Percentiles rank a stretch among this genome's conserved stretches.
These are phyloP conservation scores for Lissocephala sabroskyi DNA, from an alignment of 2,888 invertebrate species.

Conservation along the genomic window DNA sequence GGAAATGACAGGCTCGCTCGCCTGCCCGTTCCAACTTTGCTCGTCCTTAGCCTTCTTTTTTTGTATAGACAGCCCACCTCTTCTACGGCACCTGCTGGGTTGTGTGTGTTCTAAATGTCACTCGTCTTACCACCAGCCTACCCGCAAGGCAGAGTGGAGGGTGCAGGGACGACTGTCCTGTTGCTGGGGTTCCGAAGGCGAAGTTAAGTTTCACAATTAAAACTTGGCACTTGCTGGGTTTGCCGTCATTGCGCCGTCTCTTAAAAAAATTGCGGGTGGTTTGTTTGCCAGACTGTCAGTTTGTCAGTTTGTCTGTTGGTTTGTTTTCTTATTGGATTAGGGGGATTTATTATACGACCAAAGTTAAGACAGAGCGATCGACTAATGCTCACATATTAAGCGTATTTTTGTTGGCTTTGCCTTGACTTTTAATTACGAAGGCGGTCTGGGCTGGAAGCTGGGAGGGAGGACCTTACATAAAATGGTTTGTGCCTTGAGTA, in stretches of 20 bases:
- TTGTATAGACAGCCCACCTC: constrained; percentile 12
- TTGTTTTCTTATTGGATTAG: constrained; percentile 49
- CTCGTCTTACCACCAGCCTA: background rate
- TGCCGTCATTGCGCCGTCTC: constrained; percentile 40
- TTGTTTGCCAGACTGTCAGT: constrained; percentile 10
- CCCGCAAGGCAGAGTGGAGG: too few relatives aligned
- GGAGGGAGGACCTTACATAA: too few relatives aligned
- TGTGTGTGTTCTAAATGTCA: background rate
- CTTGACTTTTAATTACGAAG: constrained; percentile 51
- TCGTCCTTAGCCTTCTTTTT: too few relatives aligned
- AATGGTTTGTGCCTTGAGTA: too few relatives aligned
- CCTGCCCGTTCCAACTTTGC: too few relatives aligned
- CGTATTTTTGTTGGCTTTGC: constrained; percentile 6
- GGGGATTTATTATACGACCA: constrained; percentile 44
- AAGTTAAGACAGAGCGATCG: constrained; percentile 8
- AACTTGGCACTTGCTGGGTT: constrained; percentile 46
- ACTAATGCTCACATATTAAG: constrained; percentile 14
- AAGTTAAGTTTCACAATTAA: constrained; percentile 57
- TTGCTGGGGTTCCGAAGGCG: background rate
- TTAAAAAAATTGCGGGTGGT: constrained; percentile 22
- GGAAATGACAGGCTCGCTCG: constrained; percentile 35
- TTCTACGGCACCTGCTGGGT: constrained; percentile 51
- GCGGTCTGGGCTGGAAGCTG: too few relatives aligned
- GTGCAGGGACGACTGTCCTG: too few relatives aligned
- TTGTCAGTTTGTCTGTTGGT: background rate